phyloP scores from a whole-genome alignment of 2,888 invertebrate species.

The Melanotus villosus region DNA sequence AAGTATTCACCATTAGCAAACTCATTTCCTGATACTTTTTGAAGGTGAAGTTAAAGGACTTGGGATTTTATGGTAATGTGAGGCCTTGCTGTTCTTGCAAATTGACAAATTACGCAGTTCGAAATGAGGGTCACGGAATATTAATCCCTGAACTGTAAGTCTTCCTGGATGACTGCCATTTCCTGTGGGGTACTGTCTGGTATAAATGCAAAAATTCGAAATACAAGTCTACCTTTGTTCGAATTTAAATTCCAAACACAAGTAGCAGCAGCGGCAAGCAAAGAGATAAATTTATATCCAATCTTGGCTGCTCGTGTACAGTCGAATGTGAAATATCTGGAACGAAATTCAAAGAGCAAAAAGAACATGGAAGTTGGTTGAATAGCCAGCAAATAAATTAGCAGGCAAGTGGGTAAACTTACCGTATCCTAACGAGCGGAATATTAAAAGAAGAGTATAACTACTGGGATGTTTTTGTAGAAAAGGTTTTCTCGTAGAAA shows the following conservation, averaged over 20 bases:
- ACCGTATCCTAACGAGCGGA: slow-evolving; percentile 1
- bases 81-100: neutral
- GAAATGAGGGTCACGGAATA: neutral
- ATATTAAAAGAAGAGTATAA: neutral
- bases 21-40: neutral
- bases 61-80: neutral
- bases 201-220: too few species aligned
- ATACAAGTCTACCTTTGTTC: too few species aligned
- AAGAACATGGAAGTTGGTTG: neutral
- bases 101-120: neutral
- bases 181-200: too few species aligned
- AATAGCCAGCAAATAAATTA: slow-evolving; percentile 17
- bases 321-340: slow-evolving; percentile 1
- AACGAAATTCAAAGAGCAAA: slow-evolving; percentile 2
- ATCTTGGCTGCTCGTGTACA: neutral
- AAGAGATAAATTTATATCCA: slow-evolving; percentile 2
- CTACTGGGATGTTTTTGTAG: neutral
- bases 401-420: slow-evolving; percentile 16
- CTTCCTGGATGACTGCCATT: too few species aligned
- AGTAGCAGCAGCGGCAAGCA: neutral
- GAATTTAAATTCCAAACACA: slow-evolving; percentile 2
- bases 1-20: neutral
- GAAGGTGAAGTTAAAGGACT: neutral
- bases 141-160: neutral
- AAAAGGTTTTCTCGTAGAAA: too few species aligned